Evolutionary conservation across 2,797 vertebrate genomes (phyloP).

Genomic region (Pelobates cultripes): DNA sequence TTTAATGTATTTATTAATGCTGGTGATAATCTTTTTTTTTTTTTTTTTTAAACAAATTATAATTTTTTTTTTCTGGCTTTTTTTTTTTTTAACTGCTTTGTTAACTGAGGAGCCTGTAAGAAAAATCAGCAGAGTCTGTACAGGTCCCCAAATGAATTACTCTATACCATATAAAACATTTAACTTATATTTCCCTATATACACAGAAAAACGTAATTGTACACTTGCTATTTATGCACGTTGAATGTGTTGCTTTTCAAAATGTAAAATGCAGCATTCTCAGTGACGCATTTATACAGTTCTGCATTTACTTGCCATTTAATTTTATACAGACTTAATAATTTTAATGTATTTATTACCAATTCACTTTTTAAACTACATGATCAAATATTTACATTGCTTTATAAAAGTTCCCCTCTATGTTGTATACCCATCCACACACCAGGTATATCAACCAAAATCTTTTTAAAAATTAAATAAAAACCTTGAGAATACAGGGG

Average conservation of each 20-base stretch:
- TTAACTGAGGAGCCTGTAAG: background rate
- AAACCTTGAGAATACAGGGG: constrained; percentile 73
- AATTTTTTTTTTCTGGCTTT: constrained; percentile 59
- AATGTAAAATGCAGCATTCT: constrained; percentile 73
- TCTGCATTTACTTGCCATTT: constrained; percentile 3
- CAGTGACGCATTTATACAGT: constrained; percentile 72
- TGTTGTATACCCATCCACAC: constrained; percentile 74
- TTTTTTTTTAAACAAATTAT: constrained; percentile 67
- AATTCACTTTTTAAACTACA: constrained; percentile 14
- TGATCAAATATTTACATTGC: constrained; percentile 78
- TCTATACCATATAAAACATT: constrained; percentile 51
- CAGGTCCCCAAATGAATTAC: background rate
- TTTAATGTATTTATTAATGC: constrained; percentile 66
- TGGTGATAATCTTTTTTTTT: constrained; percentile 66
- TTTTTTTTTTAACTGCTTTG: constrained; percentile 18
- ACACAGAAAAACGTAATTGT: constrained; percentile 67
- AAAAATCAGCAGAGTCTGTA: background rate
- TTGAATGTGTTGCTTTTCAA: constrained; percentile 71
- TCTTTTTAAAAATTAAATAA: constrained; percentile 79
- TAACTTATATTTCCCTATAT: constrained; percentile 73
- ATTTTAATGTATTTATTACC: constrained; percentile 9
- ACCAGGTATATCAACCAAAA: constrained; percentile 74
- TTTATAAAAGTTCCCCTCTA: constrained; percentile 81
- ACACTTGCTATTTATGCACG: constrained; percentile 71
- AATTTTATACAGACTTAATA: constrained; percentile 44